A percentile compares a stretch with the other conserved stretches of the same genome.
Conservation (phyloP, 2,888 invertebrate species). For the Cerastis leucographa region DNA sequence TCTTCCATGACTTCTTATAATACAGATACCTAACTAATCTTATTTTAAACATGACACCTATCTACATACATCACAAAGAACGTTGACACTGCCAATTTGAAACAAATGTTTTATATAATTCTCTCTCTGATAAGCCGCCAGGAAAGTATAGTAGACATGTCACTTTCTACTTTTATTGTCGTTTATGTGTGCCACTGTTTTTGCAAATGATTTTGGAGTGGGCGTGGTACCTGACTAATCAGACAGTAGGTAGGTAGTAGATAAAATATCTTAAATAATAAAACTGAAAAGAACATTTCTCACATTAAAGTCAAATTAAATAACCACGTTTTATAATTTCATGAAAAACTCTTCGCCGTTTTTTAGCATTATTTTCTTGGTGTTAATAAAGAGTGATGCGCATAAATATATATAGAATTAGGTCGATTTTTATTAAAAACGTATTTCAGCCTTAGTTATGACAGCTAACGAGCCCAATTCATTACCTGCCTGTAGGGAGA, state of each 20-base stretch:
- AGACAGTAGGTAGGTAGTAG: background rate
- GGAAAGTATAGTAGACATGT: slow-evolving; percentile 23
- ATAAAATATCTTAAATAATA: slow-evolving; percentile 13
- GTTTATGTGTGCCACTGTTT: slow-evolving; percentile 48
- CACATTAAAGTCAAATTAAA: slow-evolving; percentile 17
- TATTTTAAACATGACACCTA: slow-evolving; percentile 10
- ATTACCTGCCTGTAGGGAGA: slow-evolving; percentile 75
- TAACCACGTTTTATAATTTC: background rate
- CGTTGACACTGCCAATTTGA: slow-evolving; percentile 17
- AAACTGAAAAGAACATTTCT: background rate
- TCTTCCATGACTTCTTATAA: background rate
- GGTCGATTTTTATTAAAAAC: slow-evolving; percentile 66
- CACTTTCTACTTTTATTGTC: slow-evolving; percentile 56
- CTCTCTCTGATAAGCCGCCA: slow-evolving; percentile 34
- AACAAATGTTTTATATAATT: slow-evolving; percentile 29
- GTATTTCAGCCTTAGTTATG: slow-evolving; percentile 69
- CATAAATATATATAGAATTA: slow-evolving; percentile 59
- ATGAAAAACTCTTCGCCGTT: background rate
- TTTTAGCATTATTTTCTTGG: background rate
- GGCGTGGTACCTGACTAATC: slow-evolving; percentile 28
- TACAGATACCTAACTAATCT: background rate
- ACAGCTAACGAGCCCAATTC: slow-evolving; percentile 75
- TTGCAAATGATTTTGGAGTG: slow-evolving; percentile 34
- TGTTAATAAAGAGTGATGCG: slow-evolving; percentile 7
- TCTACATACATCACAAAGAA: background rate